Conservation (phyloP, 2,113 vertebrate species). For the Nipponia nippon region DNA sequence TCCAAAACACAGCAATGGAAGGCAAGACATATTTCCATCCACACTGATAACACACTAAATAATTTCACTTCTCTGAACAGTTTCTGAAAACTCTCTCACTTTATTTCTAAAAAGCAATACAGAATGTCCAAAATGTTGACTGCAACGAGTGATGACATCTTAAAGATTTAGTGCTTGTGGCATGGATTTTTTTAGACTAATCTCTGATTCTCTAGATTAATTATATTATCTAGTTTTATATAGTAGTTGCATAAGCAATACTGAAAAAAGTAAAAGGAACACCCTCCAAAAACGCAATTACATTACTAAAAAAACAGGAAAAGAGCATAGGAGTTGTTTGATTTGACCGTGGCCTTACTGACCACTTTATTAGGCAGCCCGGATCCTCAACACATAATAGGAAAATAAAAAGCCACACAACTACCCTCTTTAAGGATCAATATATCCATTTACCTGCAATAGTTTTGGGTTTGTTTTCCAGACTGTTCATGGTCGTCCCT, state of each 20-base stretch:
- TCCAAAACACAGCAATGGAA: neutral
- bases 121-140: neutral
- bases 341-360: neutral
- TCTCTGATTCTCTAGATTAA: neutral
- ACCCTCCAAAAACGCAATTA: neutral
- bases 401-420: neutral
- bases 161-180: neutral
- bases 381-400: neutral
- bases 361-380: neutral
- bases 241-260: neutral
- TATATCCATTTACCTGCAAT: conserved; percentile 71
- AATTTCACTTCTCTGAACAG: neutral
- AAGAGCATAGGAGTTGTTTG: neutral
- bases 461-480: conserved; percentile 82
- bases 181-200: neutral
- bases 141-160: neutral
- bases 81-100: neutral
- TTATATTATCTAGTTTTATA: neutral
- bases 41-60: neutral
- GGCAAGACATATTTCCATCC: neutral
- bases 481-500: conserved; percentile 63
- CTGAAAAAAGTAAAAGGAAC: neutral
- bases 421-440: neutral
- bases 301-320: neutral
- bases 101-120: neutral